Conservation (phyloP, 2,797 vertebrate species). For the Hydrocynus forskahlii region DNA sequence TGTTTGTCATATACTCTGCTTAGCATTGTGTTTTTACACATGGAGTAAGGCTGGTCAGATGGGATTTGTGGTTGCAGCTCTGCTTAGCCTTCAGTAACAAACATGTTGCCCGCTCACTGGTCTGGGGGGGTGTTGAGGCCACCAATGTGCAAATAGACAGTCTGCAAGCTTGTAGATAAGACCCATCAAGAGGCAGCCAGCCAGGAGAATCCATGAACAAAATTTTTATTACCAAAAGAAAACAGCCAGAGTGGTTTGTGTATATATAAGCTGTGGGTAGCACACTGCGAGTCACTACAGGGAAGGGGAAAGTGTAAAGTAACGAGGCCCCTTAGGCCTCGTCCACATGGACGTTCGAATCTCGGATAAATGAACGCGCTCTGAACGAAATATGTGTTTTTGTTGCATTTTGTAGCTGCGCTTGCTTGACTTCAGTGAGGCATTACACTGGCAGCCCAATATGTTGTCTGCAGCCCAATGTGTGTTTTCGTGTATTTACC, state of each 20-base stretch:
- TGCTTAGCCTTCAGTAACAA: neutral
- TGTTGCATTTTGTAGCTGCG: no score
- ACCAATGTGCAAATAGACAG: constrained; percentile 49
- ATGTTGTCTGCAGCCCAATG: no score
- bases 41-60: neutral
- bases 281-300: neutral
- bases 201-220: constrained; percentile 31
- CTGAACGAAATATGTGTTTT: no score
- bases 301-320: neutral
- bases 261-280: neutral
- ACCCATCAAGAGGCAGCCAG: constrained; percentile 41
- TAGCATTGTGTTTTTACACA: neutral
- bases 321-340: no score
- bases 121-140: constrained; percentile 46
- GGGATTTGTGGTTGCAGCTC: neutral
- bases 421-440: no score
- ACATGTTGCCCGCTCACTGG: constrained; percentile 6
- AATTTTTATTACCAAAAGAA: constrained; percentile 17
- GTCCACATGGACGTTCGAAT: no score
- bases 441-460: no score
- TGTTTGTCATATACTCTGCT: neutral
- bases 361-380: no score
- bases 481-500: no score
- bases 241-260: neutral
- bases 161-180: constrained; percentile 62